phyloP scores from a whole-genome alignment of 1,140 invertebrate genomes.

The Pseudachorutes palmiensis region DNA sequence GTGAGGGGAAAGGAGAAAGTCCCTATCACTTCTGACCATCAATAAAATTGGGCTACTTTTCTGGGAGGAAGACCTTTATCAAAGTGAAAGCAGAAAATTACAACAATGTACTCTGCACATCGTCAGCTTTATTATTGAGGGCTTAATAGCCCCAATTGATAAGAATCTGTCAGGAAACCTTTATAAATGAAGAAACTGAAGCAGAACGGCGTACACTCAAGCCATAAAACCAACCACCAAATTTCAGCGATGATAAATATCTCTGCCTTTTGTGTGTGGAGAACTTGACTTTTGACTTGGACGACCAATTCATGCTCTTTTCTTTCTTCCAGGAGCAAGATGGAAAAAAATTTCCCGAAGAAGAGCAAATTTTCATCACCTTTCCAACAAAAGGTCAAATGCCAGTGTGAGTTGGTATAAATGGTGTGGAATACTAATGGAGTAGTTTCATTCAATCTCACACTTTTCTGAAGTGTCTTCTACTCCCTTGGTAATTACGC shows the following conservation, averaged over 20 bases:
- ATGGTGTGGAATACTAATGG: conserved; percentile 25
- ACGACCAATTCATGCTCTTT: too few relatives aligned
- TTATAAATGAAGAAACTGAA: too few relatives aligned
- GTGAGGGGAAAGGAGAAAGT: background rate
- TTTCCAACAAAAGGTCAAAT: conserved; percentile 5
- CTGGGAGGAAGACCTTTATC: background rate
- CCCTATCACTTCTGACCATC: background rate
- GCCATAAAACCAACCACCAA: too few relatives aligned
- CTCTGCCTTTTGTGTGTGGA: too few relatives aligned
- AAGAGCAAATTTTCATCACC: too few relatives aligned
- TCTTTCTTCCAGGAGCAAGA: too few relatives aligned
- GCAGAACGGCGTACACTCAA: too few relatives aligned
- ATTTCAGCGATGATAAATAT: too few relatives aligned
- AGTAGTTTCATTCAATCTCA: conserved; percentile 30
- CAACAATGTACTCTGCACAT: background rate
- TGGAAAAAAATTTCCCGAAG: too few relatives aligned
- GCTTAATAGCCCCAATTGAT: background rate
- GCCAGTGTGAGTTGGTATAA: background rate
- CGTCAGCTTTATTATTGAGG: background rate
- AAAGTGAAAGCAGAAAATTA: background rate
- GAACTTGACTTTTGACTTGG: too few relatives aligned
- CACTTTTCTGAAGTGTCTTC: conserved; percentile 17
- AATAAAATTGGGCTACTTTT: background rate
- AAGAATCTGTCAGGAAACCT: background rate
- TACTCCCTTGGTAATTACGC: conserved; percentile 34